Evolutionary conservation across 2,888 invertebrate species (phyloP).

Genomic region (Achlya flavicornis): DNA sequence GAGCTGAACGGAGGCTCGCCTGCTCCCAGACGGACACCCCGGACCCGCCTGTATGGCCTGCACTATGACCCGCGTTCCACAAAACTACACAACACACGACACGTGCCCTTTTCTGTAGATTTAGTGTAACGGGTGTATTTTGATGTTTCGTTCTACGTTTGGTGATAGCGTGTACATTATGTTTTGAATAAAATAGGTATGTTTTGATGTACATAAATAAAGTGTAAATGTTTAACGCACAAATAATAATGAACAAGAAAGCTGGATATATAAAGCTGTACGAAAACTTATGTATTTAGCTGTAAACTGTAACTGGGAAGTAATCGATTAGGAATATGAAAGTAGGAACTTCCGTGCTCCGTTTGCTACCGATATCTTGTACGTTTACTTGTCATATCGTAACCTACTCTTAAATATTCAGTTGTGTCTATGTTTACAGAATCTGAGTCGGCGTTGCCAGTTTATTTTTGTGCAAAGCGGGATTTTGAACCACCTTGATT

Average conservation of each 20-base stretch:
- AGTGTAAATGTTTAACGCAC: slow-evolving; percentile 84
- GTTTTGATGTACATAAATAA: slow-evolving; percentile 83
- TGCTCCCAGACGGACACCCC: slow-evolving; percentile 77
- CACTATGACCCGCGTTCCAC: slow-evolving; percentile 84
- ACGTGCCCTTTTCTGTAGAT: slow-evolving; percentile 55
- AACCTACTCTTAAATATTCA: slow-evolving; percentile 29
- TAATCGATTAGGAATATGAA: slow-evolving; percentile 69
- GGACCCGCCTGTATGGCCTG: slow-evolving; percentile 46
- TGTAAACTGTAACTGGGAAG: slow-evolving; percentile 69
- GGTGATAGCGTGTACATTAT: slow-evolving; percentile 75
- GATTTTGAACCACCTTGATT: no score
- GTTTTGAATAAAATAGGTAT: slow-evolving; percentile 79
- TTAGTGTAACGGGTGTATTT: slow-evolving; percentile 63
- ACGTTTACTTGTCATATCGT: slow-evolving; percentile 26
- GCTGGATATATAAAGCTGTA: slow-evolving; percentile 71
- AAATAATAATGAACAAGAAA: slow-evolving; percentile 73
- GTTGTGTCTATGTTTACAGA: slow-evolving; percentile 25
- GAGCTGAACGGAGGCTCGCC: slow-evolving; percentile 54
- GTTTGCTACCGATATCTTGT: slow-evolving; percentile 49
- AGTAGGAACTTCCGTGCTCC: slow-evolving; percentile 61
- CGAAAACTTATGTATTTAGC: slow-evolving; percentile 76
- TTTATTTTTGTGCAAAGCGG: no score
- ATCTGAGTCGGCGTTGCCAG: no score
- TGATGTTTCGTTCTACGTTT: slow-evolving; percentile 70
- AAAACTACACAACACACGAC: slow-evolving; percentile 64